Evolutionary conservation across 1,140 invertebrate genomes (phyloP), one percentile per base, ranked within the genome.

Genomic region (Drosophila nigrodunni): DNA sequence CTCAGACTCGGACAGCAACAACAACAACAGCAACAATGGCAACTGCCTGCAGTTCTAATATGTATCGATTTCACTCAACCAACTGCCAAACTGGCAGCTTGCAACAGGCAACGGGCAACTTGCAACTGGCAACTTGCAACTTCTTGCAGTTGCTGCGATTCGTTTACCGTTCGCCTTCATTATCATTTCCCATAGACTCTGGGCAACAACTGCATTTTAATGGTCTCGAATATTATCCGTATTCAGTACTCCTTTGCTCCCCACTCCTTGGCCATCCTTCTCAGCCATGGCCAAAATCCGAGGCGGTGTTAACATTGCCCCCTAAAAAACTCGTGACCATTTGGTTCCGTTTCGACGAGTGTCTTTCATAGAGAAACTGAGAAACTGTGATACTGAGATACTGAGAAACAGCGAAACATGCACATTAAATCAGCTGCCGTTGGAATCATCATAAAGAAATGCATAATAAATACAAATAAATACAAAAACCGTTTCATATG

Each of bases 131-230:
- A 74, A 54, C 57, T n/a, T 18, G 44, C 64, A 39, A 57, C 55
- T 75, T 79, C 69, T 74, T 79, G 74, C 76, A 75, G 72, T 77
- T 70, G 69, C 64, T 68, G 18, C 60, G 3, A 43, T 9, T 78
- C 13, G 55, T 59, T 87, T 89, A 89, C 85, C 83, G 83, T 89
- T 89, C 57, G 85, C 74, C 80, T 89, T 89, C 80, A 89, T 89
- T 89, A 89, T 89, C 85, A 89, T 89, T 85, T 74, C 47, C 41
- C 71, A 55, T 49, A 44, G 52, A 65, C 58, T 70, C 37, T 66
- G 61, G 52, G 71, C 62, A 47, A 76, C 61, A 81, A 70, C 59
- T 77, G 77, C 74, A 67, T 76, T 76, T 85, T 89, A 89, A 89
- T 89, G 85, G 85, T 82, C 34, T 54, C 85, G 78, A 87, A 89